Evolutionary conservation across 2,797 vertebrate genomes (phyloP).

Genomic region (Cephalopachus bancanus): DNA sequence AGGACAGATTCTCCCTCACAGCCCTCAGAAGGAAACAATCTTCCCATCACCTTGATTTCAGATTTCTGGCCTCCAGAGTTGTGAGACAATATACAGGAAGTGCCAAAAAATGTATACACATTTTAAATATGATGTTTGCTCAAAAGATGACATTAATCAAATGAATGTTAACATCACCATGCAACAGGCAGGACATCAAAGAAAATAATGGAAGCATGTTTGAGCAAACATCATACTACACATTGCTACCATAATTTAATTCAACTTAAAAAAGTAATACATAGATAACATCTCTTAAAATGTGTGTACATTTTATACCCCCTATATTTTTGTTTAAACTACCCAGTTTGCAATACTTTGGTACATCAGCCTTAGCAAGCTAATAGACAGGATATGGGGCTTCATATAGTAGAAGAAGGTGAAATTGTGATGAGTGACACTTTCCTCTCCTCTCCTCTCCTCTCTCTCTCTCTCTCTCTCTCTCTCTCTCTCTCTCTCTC

Average conservation of each 20-base stretch:
- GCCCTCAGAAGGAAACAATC: neutral
- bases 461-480: neutral
- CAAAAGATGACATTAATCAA: too few species aligned
- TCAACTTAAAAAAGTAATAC: too few species aligned
- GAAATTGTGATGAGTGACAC: neutral
- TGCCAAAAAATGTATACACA: too few species aligned
- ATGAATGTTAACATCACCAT: too few species aligned
- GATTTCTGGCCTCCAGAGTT: neutral
- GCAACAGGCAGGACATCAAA: too few species aligned
- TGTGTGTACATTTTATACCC: too few species aligned
- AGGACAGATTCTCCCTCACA: neutral
- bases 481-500: neutral
- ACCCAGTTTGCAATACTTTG: neutral
- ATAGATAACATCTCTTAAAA: too few species aligned
- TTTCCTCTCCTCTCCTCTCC: neutral
- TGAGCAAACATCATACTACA: too few species aligned
- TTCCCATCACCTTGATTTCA: neutral
- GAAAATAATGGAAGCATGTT: too few species aligned
- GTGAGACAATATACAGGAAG: neutral
- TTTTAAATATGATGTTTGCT: too few species aligned
- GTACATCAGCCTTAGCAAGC: neutral
- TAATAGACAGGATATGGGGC: neutral
- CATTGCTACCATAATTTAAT: too few species aligned
- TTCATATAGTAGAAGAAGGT: neutral
- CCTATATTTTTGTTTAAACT: neutral